Percentiles rank a stretch among this genome's conserved stretches.
Evolutionary conservation across 1,140 invertebrate species (phyloP).

Genomic region (Saxidomus purpurata): DNA sequence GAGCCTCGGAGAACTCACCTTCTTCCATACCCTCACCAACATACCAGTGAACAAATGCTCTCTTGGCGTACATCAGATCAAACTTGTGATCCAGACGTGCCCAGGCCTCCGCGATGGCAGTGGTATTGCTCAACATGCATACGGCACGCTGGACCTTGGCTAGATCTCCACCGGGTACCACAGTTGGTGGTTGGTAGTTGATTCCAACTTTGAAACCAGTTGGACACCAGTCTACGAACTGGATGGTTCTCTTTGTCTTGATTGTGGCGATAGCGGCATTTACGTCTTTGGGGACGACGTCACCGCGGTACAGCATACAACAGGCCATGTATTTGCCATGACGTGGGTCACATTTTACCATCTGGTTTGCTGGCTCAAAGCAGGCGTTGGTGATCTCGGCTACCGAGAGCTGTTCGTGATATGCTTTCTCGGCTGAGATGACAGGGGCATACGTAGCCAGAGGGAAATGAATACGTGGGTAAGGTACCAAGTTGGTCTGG

Average conservation of each 20-base stretch:
- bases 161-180: constrained; percentile 89
- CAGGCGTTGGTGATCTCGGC: constrained; percentile 91
- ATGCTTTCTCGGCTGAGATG: constrained; percentile 85
- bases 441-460: constrained; percentile 83
- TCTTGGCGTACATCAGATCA: constrained; percentile 79
- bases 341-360: constrained; percentile 92
- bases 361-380: constrained; percentile 95
- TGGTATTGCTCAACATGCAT: constrained; percentile 94
- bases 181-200: constrained; percentile 92
- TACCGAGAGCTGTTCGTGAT: constrained; percentile 88
- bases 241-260: constrained; percentile 90
- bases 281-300: constrained; percentile 91
- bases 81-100: constrained; percentile 80
- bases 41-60: constrained; percentile 82
- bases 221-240: constrained; percentile 92
- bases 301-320: constrained; percentile 83
- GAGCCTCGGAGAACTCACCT: constrained; percentile 89
- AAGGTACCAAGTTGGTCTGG: constrained; percentile 90
- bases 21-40: constrained; percentile 90
- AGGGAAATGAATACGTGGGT: constrained; percentile 85
- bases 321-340: constrained; percentile 90
- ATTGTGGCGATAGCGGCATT: constrained; percentile 87
- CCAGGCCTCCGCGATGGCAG: constrained; percentile 89
- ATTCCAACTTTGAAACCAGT: constrained; percentile 80
- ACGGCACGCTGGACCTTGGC: constrained; percentile 89